Base-by-base conservation (phyloP, 2,113 vertebrate genomes). In the Coracopsis vasa region DNA sequence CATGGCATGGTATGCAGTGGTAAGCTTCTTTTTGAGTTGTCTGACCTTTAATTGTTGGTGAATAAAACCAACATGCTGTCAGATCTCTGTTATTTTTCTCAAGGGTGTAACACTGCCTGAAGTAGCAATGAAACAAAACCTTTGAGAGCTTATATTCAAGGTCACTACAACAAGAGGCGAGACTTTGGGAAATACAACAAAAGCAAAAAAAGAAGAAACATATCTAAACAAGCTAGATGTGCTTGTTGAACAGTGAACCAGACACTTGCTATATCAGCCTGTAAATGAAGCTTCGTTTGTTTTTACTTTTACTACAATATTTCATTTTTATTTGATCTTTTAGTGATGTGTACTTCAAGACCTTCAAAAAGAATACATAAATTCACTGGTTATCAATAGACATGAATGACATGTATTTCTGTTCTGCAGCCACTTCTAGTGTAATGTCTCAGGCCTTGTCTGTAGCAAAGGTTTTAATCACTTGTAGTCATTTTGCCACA, bases 41-140 rank as follows among this genome's bases (percentile, higher is more conserved):
- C 72, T 91, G 97, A 93, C 84, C 93, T 97, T 95, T 97, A 95
- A 90, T 80, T 69, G 91, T 86, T 75, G 71, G 19, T 87, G 71
- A 90, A 91, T 93, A 80, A 80, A 95, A 88, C 75, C 62, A 94
- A 42, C 60, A 80, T 31, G 17, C 83, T 90, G 75, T 90, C 94
- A 87, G 79, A 86, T 69, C 74, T 70, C 29, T 67, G 18, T 77
- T 87, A 51, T 17, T 67, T 91, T 95, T 95, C 95, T 92, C 89
- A 66, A 71, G 74, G 75, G 71, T 29, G 53, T 39, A 53, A 53
- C 61, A 74, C 28, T 65, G 73, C 79, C 87, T 47, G 13, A 79
- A 94, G 90, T 73, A 80, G 66, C 85, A 82, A 77, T 42, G 56
- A 92, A 92, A 93, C 71, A 93, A 92, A 95, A 81, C 85, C 75